phyloP scores from a whole-genome alignment of 1,140 invertebrate species.

The Oreohelix idahoensis region DNA sequence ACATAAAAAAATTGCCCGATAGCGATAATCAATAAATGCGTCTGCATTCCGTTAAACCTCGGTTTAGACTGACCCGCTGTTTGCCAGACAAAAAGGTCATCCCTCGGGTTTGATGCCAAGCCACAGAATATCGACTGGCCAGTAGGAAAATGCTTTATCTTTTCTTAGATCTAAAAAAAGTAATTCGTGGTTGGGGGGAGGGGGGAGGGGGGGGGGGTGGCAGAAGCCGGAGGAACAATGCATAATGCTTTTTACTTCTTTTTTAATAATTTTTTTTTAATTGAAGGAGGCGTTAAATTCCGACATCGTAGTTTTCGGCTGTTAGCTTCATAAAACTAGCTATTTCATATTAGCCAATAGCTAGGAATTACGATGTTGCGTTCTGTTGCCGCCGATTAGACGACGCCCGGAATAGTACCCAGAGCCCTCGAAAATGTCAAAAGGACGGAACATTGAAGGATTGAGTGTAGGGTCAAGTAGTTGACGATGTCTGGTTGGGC shows the following conservation, averaged over 20 bases:
- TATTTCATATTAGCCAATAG: neutral
- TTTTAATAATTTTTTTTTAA: too few relatives aligned
- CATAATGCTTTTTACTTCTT: too few relatives aligned
- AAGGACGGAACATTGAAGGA: neutral
- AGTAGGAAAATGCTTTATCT: neutral
- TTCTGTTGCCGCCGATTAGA: neutral
- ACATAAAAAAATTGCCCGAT: neutral
- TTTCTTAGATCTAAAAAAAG: neutral
- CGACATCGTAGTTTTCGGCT: too few relatives aligned
- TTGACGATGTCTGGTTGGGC: neutral
- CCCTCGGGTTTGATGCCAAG: neutral
- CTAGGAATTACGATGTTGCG: neutral
- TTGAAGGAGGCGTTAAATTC: too few relatives aligned
- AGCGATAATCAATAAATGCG: conserved; percentile 6
- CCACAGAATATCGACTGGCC: neutral
- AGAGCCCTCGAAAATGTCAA: neutral
- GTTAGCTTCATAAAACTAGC: neutral
- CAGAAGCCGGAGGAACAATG: too few relatives aligned
- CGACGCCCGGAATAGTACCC: neutral
- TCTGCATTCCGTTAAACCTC: neutral
- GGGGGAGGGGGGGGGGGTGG: too few relatives aligned
- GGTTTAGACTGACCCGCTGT: conserved; percentile 1
- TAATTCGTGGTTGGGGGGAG: neutral
- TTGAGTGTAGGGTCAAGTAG: neutral
- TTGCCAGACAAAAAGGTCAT: neutral